These are phyloP conservation scores for Coranthus polyacanthus DNA, from an alignment of 2,797 vertebrate genomes.

Conservation along the genomic window DNA sequence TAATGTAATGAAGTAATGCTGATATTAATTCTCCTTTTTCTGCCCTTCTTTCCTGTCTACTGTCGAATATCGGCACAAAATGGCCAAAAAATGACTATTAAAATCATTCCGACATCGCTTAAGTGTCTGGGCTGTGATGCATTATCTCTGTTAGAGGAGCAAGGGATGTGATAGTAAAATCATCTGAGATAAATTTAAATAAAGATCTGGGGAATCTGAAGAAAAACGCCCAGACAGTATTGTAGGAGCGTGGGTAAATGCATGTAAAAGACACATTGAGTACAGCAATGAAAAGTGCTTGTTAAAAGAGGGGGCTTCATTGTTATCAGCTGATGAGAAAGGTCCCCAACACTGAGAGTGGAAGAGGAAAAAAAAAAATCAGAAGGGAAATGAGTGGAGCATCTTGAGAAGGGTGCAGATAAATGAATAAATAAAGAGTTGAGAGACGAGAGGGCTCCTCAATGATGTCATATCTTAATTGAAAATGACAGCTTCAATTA, in stretches of 20 bases:
- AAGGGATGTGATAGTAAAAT: not conserved
- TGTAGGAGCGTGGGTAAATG: slow-evolving; percentile 1
- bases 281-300: slow-evolving; percentile 21
- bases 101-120: no score
- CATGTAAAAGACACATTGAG: slow-evolving; percentile 12
- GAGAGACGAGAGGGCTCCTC: slow-evolving; percentile 69
- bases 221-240: not conserved
- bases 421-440: slow-evolving; percentile 69
- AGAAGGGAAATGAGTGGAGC: slow-evolving; percentile 44
- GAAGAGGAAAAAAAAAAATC: slow-evolving; percentile 34
- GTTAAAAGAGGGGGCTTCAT: not conserved
- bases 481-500: slow-evolving; percentile 89
- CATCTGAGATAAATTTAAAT: not conserved
- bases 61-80: no score
- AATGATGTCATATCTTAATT: slow-evolving; percentile 87
- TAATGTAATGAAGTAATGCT: no score
- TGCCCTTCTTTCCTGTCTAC: no score
- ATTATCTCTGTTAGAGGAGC: not conserved
- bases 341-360: slow-evolving; percentile 9
- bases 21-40: no score
- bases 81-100: no score
- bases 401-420: slow-evolving; percentile 63
- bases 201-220: not conserved
- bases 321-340: slow-evolving; percentile 11
- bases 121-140: not conserved